Evolutionary conservation across 2,113 vertebrate genomes (phyloP), one percentile per base, ranked within the genome.

Genomic region (Atlantisia rogersi): DNA sequence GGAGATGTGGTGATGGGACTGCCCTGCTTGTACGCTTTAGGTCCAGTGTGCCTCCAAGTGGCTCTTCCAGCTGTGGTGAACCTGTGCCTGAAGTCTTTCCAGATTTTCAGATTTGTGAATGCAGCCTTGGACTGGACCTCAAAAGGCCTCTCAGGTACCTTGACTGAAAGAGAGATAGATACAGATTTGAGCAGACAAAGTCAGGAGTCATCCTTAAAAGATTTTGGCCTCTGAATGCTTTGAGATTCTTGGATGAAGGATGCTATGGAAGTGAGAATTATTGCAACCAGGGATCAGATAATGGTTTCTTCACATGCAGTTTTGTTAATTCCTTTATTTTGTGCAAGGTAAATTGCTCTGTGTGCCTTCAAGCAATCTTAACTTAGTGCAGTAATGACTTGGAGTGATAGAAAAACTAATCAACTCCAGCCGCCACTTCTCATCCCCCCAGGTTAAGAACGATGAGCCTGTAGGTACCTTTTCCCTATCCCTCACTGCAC

Each of bases 381-480:
- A 84, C 88, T 94, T 88, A 92, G 68, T 79, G 58, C 26, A 65
- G 48, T 91, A 81, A 95, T 92, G 70, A 82, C 58, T 95, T 95
- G 11, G 74, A 92, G 35, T 88, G 68, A 86, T 58, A 85, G 81
- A 95, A 94, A 89, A 92, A 59, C 78, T 92, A 85, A 92, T 92
- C 62, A 89, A 79, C 65, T 95, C 31, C 67, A 94, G 56, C 24
- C 1, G 31, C 74, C 55, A 25, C 26, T 91, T 89, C 18, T 84
- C 39, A 65, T 92, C 69, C 40, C 71, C 71, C 11, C 39, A 62
- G 28, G 20, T 71, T 79, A 70, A 79, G 62, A 91, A 73, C 18
- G 28, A 82, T 79, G 35, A 91, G 15, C 31, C 29, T 64, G 37
- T 67, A 74, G 56, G n/a, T 82, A 62, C 10, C 26, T 50, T 71